Percentiles rank a stretch among this genome's conserved stretches.
phyloP scores from a whole-genome alignment of 2,113 vertebrate genomes.

The Albula goreensis region DNA sequence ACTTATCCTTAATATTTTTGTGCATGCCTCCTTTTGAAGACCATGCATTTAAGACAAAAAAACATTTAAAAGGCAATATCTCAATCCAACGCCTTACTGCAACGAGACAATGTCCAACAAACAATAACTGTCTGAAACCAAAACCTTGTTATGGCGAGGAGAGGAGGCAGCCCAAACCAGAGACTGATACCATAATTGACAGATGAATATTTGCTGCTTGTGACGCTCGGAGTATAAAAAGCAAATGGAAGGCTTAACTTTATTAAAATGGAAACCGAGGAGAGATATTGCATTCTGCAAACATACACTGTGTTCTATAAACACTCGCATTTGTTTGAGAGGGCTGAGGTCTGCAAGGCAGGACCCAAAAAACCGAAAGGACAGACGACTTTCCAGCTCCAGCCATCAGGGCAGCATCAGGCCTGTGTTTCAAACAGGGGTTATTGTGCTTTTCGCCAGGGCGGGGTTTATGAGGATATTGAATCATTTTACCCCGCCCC shows the following conservation, averaged over 20 bases:
- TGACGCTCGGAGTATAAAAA: neutral
- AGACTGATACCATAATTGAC: neutral
- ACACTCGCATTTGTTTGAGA: neutral
- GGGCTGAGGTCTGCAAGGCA: too few relatives aligned
- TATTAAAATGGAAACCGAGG: neutral
- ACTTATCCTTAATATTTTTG: too few relatives aligned
- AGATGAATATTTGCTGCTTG: neutral
- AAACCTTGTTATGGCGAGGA: neutral
- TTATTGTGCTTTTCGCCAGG: neutral
- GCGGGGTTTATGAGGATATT: conserved; percentile 23
- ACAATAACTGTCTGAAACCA: neutral
- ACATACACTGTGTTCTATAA: neutral
- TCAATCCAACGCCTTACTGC: neutral
- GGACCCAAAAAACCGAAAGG: neutral
- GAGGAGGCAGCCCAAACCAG: neutral
- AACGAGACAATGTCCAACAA: neutral
- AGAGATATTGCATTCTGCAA: neutral
- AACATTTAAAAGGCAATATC: too few relatives aligned
- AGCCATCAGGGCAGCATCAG: neutral
- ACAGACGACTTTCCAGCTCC: neutral
- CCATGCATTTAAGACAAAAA: neutral
- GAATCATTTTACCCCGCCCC: conserved; percentile 42
- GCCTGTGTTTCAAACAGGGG: neutral
- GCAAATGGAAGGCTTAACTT: neutral
- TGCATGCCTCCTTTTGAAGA: neutral